Base-by-base conservation (phyloP, 2,888 invertebrate genomes). In the Andricus curvator region DNA sequence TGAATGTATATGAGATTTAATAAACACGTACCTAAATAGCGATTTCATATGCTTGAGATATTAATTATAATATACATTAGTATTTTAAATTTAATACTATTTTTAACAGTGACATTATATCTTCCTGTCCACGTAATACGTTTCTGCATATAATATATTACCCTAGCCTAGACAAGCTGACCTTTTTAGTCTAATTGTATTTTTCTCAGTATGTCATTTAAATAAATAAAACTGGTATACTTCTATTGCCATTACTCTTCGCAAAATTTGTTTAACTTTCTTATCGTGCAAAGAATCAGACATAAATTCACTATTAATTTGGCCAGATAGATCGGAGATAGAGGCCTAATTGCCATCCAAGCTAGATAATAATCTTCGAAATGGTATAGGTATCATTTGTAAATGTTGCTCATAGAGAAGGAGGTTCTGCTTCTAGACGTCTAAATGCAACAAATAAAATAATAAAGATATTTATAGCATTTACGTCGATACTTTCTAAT, bases 321-420 rank as follows among this genome's bases (percentile, higher is more conserved):
- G 66, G 64, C 78, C 81, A 76, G 74, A 65, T 56, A 82, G 85
- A 85, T 84, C 83, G 60, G 11, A 82, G 85, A 84, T 82, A 84
- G 74, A 65, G 44, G 83, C 82, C 84, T 84, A 86, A 86, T 86
- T 85, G 81, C 80, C 70, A 81, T 80, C 25, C 4, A 13, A 82
- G 68, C 78, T 78, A 79, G 84, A 83, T 83, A 81, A 81, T 85
- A 85, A 87, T 87, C 86, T 83, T 44, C 81, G 66, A 79, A 84
- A 80, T 83, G 85, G 86, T 86, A 86, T 85, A 84, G 81, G 81
- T 81, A 86, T 83, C 86, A 85, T 86, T 84, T 85, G 82, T 84
- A 84, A 85, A 81, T 48, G 83, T 77, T 79, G 65, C 79, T 81
- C 70, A 77, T 41, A 79, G 78, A 62, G 65, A 80, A 60, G 80